Evolutionary conservation across 2,888 invertebrate genomes (phyloP).

Genomic region (Gastrophysa polygoni): DNA sequence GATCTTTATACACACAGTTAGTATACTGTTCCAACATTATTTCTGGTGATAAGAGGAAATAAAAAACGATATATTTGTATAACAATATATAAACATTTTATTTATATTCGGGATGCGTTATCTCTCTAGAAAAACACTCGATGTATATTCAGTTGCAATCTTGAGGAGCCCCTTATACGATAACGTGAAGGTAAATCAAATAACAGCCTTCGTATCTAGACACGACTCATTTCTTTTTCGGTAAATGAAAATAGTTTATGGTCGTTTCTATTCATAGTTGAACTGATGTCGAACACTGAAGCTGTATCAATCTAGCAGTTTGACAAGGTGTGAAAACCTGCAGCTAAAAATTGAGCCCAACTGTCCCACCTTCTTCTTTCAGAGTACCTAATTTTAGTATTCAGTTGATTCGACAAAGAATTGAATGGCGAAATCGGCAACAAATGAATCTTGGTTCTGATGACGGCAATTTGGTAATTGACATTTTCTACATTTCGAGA

Average conservation of each 20-base stretch:
- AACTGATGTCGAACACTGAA: too few species aligned
- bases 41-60: constrained; percentile 10
- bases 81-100: constrained; percentile 15
- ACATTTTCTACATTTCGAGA: too few species aligned
- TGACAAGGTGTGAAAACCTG: too few species aligned
- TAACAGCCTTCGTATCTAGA: constrained; percentile 9
- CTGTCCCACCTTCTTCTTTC: too few species aligned
- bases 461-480: too few species aligned
- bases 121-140: constrained; percentile 12
- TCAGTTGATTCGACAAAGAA: too few species aligned
- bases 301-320: too few species aligned
- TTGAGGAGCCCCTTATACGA: constrained; percentile 7
- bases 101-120: constrained; percentile 12
- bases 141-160: constrained; percentile 16
- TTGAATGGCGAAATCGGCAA: too few species aligned
- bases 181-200: constrained; percentile 8
- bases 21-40: constrained; percentile 2
- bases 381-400: too few species aligned
- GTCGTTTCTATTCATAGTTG: too few species aligned
- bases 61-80: constrained; percentile 15
- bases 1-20: neutral
- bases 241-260: neutral
- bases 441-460: too few species aligned
- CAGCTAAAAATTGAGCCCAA: too few species aligned
- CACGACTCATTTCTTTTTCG: neutral